These are phyloP conservation scores for Geopemphigus sp. DNA, from an alignment of 1,140 invertebrate genomes.

Conservation along the genomic window DNA sequence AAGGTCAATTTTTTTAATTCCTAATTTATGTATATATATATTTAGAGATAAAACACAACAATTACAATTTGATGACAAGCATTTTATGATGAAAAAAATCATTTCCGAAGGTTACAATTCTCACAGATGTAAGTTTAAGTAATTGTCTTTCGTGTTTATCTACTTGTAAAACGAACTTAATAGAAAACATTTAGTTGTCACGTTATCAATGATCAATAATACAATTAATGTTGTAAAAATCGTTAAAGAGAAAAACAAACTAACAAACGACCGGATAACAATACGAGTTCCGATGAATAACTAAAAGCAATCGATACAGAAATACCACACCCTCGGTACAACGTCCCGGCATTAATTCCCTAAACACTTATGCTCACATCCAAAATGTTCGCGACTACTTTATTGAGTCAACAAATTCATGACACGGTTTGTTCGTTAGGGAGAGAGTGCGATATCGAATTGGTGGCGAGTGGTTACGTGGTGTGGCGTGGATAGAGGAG, in stretches of 20 bases:
- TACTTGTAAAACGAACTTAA: neutral
- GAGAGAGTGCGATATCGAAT: neutral
- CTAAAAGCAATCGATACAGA: constrained; percentile 26
- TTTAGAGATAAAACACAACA: too few relatives aligned
- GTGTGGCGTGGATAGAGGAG: too few relatives aligned
- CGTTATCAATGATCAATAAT: neutral
- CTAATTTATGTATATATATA: too few relatives aligned
- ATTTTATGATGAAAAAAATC: too few relatives aligned
- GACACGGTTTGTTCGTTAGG: constrained; percentile 22
- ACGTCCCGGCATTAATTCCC: constrained; percentile 36
- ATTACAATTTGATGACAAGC: too few relatives aligned
- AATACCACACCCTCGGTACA: neutral
- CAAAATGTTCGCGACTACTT: constrained; percentile 39
- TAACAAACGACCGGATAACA: neutral
- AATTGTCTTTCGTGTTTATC: neutral
- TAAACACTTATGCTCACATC: constrained; percentile 22
- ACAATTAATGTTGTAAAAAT: neutral
- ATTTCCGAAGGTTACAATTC: too few relatives aligned
- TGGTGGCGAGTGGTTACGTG: neutral
- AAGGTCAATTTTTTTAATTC: too few relatives aligned
- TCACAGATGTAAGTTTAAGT: neutral
- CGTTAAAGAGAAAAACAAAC: too few relatives aligned
- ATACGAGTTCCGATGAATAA: neutral
- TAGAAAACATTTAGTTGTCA: neutral
- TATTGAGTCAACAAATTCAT: constrained; percentile 48